These are phyloP conservation scores for Ardeotis arabs DNA, from an alignment of 2,113 vertebrate species.

Conservation along the genomic window DNA sequence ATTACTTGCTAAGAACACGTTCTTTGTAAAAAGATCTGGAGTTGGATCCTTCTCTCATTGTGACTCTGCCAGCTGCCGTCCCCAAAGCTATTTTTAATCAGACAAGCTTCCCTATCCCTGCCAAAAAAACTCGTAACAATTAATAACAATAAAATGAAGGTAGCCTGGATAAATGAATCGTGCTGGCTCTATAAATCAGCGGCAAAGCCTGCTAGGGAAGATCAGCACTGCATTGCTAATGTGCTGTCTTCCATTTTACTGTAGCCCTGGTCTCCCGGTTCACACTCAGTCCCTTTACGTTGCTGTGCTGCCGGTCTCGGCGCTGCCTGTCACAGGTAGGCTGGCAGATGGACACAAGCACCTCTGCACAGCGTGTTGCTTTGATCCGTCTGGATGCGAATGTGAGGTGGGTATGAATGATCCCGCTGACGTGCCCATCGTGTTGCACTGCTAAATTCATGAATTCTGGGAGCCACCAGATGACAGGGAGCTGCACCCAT, in stretches of 20 bases:
- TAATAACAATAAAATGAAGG: conserved; percentile 54
- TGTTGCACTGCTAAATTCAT: background rate
- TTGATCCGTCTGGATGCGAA: background rate
- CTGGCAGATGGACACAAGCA: conserved; percentile 43
- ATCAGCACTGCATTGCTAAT: background rate
- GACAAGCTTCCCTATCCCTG: conserved; percentile 7
- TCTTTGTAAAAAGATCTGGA: conserved; percentile 47
- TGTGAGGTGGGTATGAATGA: conserved; percentile 29
- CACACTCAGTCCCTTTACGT: accelerated
- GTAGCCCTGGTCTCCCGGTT: background rate
- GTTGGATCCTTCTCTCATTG: conserved; percentile 8
- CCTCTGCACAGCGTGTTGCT: background rate
- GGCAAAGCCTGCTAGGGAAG: background rate
- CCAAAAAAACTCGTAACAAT: conserved; percentile 32
- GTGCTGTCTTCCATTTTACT: background rate
- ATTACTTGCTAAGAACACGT: conserved; percentile 21
- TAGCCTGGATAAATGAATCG: background rate
- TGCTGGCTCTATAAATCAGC: background rate
- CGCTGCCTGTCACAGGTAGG: background rate
- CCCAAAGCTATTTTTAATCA: conserved; percentile 64
- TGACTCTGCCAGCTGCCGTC: conserved; percentile 36
- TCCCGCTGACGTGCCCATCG: background rate
- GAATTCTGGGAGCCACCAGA: background rate
- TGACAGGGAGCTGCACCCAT: background rate
- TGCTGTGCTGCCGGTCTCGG: background rate